phyloP scores from a whole-genome alignment of 2,797 vertebrate species.

The Tarsius wallacei region DNA sequence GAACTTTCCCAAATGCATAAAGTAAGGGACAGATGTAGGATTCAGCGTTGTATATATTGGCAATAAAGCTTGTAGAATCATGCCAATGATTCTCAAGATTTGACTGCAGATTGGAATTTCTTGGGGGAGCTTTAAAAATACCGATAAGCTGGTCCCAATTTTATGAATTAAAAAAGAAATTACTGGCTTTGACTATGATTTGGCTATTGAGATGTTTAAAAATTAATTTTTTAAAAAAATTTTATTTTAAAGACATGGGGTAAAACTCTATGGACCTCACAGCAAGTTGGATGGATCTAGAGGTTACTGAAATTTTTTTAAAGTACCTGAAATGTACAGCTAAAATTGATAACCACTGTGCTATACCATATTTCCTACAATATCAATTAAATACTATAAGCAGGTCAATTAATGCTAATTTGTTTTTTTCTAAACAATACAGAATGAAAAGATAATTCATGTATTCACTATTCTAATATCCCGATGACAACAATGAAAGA shows the following conservation, averaged over 20 bases:
- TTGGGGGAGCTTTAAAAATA: slow-evolving; percentile 13
- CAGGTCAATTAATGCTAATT: neutral
- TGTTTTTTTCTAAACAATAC: slow-evolving; percentile 35
- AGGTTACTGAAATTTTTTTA: no score
- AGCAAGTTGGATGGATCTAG: no score
- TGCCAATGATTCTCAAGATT: neutral
- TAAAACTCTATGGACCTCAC: no score
- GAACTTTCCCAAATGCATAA: neutral
- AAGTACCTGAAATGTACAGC: neutral
- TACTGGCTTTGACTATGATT: neutral
- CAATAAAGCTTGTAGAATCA: neutral
- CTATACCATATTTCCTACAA: neutral
- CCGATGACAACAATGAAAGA: neutral
- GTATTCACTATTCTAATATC: neutral
- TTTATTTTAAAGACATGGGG: no score
- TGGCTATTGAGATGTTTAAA: neutral
- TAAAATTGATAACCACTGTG: neutral
- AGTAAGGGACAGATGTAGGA: neutral
- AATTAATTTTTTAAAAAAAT: no score
- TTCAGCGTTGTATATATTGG: neutral
- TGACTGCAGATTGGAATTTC: slow-evolving; percentile 4
- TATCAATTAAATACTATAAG: neutral
- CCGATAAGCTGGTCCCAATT: neutral
- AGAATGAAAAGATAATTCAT: neutral
- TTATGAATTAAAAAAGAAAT: neutral